phyloP scores from a whole-genome alignment of 2,888 invertebrate species.

The Anagyrus pseudococci region DNA sequence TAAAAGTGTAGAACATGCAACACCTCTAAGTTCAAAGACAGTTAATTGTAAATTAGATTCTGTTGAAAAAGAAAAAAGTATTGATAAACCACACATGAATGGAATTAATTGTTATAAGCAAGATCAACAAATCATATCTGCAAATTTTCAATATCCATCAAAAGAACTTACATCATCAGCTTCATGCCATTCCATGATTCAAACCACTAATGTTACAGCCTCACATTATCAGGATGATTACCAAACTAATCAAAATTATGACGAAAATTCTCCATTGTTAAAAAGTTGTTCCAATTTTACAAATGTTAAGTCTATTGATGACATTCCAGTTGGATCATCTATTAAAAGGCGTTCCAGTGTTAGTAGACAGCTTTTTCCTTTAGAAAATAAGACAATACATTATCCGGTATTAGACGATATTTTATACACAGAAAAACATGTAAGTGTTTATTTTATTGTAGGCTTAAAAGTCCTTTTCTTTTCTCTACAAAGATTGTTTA shows the following conservation, averaged over 20 bases:
- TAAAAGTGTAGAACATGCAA: conserved; percentile 23
- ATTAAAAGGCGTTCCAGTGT: conserved; percentile 44
- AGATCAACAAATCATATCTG: conserved; percentile 26
- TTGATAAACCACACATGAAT: conserved; percentile 30
- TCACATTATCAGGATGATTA: conserved; percentile 16
- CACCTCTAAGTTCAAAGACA: background rate
- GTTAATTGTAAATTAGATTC: background rate
- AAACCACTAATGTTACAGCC: conserved; percentile 19
- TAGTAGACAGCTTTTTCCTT: conserved; percentile 53
- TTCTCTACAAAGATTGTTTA: conserved; percentile 4
- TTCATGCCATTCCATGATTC: conserved; percentile 20
- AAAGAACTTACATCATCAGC: conserved; percentile 29
- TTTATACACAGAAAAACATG: conserved; percentile 52
- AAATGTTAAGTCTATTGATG: conserved; percentile 34
- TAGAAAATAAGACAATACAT: conserved; percentile 47
- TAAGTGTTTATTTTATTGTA: conserved; percentile 41
- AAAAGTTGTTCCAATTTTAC: conserved; percentile 19
- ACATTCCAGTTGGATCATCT: conserved; percentile 36
- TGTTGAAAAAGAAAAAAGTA: background rate
- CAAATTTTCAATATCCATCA: conserved; percentile 40
- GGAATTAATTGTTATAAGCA: conserved; percentile 24
- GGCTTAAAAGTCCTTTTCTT: background rate
- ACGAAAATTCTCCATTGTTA: conserved; percentile 7
- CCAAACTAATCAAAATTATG: conserved; percentile 17
- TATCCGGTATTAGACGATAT: conserved; percentile 48